phyloP scores from a whole-genome alignment of 1,140 invertebrate genomes.

The Lucilia sericata region DNA sequence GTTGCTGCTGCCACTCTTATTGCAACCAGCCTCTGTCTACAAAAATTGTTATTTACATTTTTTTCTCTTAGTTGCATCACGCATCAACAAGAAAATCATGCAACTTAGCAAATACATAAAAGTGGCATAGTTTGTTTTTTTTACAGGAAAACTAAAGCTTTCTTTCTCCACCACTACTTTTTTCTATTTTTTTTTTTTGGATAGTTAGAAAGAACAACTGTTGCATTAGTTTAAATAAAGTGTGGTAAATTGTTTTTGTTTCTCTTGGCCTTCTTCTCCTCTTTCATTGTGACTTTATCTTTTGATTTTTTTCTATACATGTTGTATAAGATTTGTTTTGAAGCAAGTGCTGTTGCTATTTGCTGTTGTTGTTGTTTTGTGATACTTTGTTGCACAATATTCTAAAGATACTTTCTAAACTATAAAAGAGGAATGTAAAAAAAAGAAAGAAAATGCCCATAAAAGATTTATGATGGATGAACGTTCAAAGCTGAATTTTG shows the following conservation, averaged over 20 bases:
- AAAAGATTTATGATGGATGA: no score
- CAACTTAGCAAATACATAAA: not conserved
- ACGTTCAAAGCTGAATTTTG: no score
- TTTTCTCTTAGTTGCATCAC: not conserved
- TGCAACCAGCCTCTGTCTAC: no score
- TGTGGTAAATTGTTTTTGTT: conserved; percentile 5
- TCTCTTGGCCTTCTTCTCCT: not conserved
- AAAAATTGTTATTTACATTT: not conserved
- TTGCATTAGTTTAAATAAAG: conserved; percentile 1
- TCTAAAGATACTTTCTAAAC: not conserved
- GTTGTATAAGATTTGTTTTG: no score
- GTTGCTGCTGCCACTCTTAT: not conserved
- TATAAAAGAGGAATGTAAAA: no score
- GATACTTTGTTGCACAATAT: not conserved
- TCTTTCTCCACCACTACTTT: not conserved
- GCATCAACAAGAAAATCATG: not conserved
- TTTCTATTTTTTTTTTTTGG: not conserved
- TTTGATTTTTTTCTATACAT: no score
- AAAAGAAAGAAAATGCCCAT: no score
- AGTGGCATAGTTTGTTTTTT: not conserved
- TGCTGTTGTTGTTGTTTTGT: not conserved
- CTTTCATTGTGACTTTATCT: no score
- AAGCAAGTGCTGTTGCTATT: not conserved
- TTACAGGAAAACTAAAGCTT: no score
- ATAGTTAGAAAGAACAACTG: not conserved